phyloP scores from a whole-genome alignment of 2,797 vertebrate genomes.

The Tragopan temminckii region DNA sequence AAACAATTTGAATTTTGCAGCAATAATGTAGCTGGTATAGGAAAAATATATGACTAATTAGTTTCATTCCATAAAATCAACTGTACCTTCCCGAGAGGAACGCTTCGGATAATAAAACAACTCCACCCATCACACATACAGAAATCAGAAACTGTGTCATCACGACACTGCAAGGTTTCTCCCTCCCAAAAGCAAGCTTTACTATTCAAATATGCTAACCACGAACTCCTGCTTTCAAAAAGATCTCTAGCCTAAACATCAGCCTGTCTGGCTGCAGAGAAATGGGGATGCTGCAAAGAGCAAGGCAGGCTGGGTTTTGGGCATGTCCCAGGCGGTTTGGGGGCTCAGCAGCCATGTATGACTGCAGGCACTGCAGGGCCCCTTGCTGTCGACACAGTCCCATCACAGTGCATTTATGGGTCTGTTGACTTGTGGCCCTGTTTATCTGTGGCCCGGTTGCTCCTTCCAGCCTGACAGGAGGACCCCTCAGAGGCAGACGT shows the following conservation, averaged over 20 bases:
- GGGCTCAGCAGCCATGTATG: fast-evolving
- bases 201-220: neutral
- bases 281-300: neutral
- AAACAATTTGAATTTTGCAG: constrained; percentile 14
- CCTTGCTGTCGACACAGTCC: fast-evolving
- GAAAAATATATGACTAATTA: constrained; percentile 51
- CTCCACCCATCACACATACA: neutral
- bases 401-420: neutral
- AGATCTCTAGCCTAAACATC: neutral
- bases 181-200: neutral
- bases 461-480: neutral
- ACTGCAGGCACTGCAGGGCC: neutral
- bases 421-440: neutral
- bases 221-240: neutral
- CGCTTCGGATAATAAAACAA: constrained; percentile 46
- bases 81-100: constrained; percentile 56
- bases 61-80: constrained; percentile 43
- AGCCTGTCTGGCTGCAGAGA: neutral
- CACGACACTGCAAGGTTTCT: neutral
- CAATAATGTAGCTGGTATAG: neutral
- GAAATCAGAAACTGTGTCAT: neutral
- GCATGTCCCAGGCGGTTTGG: neutral
- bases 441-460: neutral
- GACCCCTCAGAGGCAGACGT: neutral
- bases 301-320: neutral